These are phyloP conservation scores for Mionectes macconnelli DNA, from an alignment of 2,113 vertebrate genomes.

Conservation along the genomic window DNA sequence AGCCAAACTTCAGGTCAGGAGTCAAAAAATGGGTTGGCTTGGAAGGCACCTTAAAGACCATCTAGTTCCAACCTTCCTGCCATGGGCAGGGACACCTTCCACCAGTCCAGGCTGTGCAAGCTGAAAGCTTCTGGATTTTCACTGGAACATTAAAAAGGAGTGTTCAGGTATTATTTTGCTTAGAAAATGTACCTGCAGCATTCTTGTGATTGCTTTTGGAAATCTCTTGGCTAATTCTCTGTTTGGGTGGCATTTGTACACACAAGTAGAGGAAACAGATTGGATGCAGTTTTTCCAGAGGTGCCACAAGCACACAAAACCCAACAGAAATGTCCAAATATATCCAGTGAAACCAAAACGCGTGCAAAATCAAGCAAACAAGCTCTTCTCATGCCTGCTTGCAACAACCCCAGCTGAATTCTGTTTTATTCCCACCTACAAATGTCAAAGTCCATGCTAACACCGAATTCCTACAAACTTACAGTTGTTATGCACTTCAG, in stretches of 20 bases:
- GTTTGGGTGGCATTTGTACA: background rate
- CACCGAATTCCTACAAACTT: background rate
- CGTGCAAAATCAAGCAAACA: background rate
- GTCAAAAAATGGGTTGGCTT: background rate
- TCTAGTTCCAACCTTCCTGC: background rate
- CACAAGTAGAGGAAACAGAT: background rate
- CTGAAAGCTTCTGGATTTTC: background rate
- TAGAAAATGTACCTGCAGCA: background rate
- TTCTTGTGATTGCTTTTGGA: background rate
- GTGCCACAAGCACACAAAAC: background rate
- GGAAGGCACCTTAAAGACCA: background rate
- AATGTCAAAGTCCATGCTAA: background rate
- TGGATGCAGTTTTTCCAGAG: background rate
- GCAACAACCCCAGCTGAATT: background rate
- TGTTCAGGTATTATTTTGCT: background rate
- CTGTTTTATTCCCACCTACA: background rate
- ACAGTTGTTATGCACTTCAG: fast-evolving
- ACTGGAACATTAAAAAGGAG: background rate
- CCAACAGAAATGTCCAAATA: background rate
- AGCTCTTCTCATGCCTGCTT: background rate
- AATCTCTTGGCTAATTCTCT: background rate
- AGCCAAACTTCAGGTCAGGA: background rate
- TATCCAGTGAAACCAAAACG: background rate
- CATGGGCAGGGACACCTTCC: background rate
- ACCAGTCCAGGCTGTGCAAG: background rate